Conservation (phyloP, 1,140 invertebrate species). For the Pachypeltis micranthus region DNA sequence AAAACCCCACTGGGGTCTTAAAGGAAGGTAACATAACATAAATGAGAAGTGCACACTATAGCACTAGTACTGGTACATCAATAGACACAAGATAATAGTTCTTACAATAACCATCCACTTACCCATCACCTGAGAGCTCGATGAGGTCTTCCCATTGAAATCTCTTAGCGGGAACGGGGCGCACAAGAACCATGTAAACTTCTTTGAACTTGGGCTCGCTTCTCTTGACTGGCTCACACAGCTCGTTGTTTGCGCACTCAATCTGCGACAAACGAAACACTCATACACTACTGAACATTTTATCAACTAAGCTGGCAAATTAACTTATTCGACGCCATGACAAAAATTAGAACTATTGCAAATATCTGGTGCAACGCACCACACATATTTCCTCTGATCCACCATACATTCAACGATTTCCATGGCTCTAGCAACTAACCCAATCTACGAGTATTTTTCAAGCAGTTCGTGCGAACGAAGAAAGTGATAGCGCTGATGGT, state of each 20-base stretch:
- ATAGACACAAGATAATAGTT: background rate
- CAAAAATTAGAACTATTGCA: background rate
- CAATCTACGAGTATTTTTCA: background rate
- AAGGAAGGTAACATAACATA: too few species aligned
- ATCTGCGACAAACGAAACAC: constrained; percentile 26
- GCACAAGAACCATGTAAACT: constrained; percentile 62
- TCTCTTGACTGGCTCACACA: constrained; percentile 51
- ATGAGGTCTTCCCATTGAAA: constrained; percentile 43
- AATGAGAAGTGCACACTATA: too few species aligned
- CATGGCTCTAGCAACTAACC: background rate
- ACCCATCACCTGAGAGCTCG: constrained; percentile 19
- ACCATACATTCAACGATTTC: background rate
- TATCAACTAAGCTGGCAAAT: too few species aligned
- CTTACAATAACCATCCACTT: background rate
- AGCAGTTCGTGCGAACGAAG: too few species aligned
- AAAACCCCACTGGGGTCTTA: too few species aligned
- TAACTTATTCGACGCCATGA: background rate
- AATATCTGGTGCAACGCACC: background rate
- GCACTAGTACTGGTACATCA: background rate
- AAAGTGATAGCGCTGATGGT: too few species aligned
- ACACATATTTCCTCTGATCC: background rate
- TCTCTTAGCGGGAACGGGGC: constrained; percentile 43
- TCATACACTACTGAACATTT: background rate
- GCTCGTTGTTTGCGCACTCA: constrained; percentile 52
- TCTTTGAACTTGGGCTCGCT: constrained; percentile 40